Percentiles rank a stretch among this genome's conserved stretches.
These are phyloP conservation scores for Calephelis nemesis DNA, from an alignment of 1,140 invertebrate species.

Conservation along the genomic window DNA sequence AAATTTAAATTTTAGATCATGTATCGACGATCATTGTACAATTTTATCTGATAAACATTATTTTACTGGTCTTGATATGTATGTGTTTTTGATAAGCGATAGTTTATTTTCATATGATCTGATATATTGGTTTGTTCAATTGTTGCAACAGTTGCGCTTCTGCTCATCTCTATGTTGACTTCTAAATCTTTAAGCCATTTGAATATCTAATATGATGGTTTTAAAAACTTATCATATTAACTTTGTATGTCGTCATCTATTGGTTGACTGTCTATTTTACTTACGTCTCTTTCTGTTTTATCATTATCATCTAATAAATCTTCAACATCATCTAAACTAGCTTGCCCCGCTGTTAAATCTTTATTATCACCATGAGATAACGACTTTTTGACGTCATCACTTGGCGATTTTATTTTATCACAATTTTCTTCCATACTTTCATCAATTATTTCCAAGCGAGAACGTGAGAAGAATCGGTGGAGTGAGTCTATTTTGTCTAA, in stretches of 20 bases:
- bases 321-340: slow-evolving; percentile 68
- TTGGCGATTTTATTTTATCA: slow-evolving; percentile 51
- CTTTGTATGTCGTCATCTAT: slow-evolving; percentile 10
- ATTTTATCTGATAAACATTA: no score
- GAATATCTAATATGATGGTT: no score
- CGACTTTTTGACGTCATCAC: slow-evolving; percentile 29
- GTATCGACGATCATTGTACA: no score
- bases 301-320: slow-evolving; percentile 63
- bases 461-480: slow-evolving; percentile 65
- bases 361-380: slow-evolving; percentile 28
- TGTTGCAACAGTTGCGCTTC: no score
- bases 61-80: no score
- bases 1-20: no score
- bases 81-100: no score
- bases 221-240: neutral
- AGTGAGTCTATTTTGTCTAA: slow-evolving; percentile 67
- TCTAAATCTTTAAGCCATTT: no score
- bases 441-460: slow-evolving; percentile 67
- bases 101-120: no score
- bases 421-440: slow-evolving; percentile 62
- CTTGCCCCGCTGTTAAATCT: slow-evolving; percentile 52
- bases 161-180: no score
- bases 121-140: no score
- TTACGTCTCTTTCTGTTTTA: slow-evolving; percentile 25
- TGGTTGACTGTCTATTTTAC: slow-evolving; percentile 14